Evolutionary conservation across 2,113 vertebrate genomes (phyloP), one percentile per base, ranked within the genome.

Genomic region (Apistogramma diplotaenia): DNA sequence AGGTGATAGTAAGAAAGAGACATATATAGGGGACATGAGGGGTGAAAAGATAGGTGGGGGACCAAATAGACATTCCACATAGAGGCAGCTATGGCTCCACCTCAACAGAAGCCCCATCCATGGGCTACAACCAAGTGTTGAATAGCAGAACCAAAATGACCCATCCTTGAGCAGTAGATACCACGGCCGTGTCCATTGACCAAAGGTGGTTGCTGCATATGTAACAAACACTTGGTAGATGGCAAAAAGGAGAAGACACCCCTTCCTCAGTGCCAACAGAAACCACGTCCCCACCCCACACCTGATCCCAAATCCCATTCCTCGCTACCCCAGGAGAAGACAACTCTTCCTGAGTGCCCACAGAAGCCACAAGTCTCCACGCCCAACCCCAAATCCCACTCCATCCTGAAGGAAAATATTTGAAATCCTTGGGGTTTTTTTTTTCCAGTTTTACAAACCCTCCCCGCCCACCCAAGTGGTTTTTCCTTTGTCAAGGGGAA

Each of bases 1-100:
- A n/a, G 75, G 72, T 81, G 56, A 35, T 40, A 59, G 73, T 21
- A n/a, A 74, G 21, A 75, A 37, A 83, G 73, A 75, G 55, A 81
- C 12, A 59, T 18, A 61, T 60, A 79, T 73, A 60, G 33, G 81
- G 81, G 29, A 77, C 25, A 19, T 19, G 61, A 51, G 54, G 59
- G 57, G 46, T 74, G 49, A 58, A 79, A 60, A 58, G 75, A 87
- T 55, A n/a, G 54, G 86, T 6, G 78, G 79, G 65, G 72, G 71
- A 77, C 75, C 81, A 86, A 89, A 85, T 82, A 86, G 88, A 93
- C 92, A 93, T 94, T 94, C 88, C 88, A 93, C 90, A 88, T 87
- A 86, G 92, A 95, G 93, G 92, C 93, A 90, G 94, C 90, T 92
- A 92, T 91, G 94, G 94, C 88, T 93, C 93, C 86, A 89, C 90